A percentile compares a stretch with the other conserved stretches of the same genome.
Evolutionary conservation across 2,888 invertebrate species (phyloP).

Genomic region (Siphlonurus alternatus): DNA sequence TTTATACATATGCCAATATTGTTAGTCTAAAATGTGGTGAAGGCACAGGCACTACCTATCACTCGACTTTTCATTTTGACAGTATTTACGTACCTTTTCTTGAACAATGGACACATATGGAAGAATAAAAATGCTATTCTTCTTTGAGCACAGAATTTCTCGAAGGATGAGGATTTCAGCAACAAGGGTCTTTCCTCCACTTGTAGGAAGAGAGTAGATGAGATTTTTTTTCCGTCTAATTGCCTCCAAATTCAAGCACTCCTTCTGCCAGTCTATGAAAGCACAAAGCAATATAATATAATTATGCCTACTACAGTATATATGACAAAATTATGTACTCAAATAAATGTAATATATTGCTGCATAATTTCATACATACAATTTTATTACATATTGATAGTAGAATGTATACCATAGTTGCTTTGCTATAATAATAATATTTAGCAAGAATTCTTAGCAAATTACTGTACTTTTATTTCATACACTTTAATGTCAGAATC

Average conservation of each 20-base stretch:
- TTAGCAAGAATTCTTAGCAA: too few relatives aligned
- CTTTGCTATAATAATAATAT: too few relatives aligned
- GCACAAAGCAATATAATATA: conserved; percentile 1
- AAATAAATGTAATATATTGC: too few relatives aligned
- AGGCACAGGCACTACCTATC: too few relatives aligned
- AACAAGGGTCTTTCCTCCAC: conserved; percentile 93
- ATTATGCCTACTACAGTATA: neutral
- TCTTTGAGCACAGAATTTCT: conserved; percentile 62
- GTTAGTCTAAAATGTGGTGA: too few relatives aligned
- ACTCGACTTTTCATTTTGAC: too few relatives aligned
- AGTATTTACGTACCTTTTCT: conserved; percentile 80
- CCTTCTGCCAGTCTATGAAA: conserved; percentile 78
- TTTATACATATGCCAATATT: too few relatives aligned
- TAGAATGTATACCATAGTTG: too few relatives aligned
- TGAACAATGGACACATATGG: conserved; percentile 95
- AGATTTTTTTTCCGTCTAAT: conserved; percentile 57
- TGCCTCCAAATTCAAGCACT: conserved; percentile 68
- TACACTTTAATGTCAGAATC: too few relatives aligned
- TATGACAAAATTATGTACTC: neutral
- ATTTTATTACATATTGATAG: too few relatives aligned
- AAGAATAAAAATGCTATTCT: conserved; percentile 74
- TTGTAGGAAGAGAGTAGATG: conserved; percentile 86
- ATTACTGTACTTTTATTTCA: too few relatives aligned
- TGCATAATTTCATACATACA: too few relatives aligned
- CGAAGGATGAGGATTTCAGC: conserved; percentile 86